phyloP scores from a whole-genome alignment of 2,113 vertebrate species.

The Chelonoidis abingdonii region DNA sequence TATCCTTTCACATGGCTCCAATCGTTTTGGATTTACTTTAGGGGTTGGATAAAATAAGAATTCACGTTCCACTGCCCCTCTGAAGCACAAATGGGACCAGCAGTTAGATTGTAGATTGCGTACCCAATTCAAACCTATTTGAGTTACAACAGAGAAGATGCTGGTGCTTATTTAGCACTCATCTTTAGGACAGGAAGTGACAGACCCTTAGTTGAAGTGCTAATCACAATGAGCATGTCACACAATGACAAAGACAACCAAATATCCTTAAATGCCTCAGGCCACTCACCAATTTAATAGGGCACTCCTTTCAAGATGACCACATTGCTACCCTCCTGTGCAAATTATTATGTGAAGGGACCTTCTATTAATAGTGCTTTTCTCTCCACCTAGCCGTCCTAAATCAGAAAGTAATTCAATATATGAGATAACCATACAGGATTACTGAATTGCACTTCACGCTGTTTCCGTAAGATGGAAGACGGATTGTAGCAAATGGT shows the following conservation, averaged over 20 bases:
- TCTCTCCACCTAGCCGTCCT: neutral
- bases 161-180: neutral
- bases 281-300: neutral
- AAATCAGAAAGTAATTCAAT: neutral
- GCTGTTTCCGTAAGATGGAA: neutral
- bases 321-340: neutral
- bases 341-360: accelerated
- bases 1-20: no score
- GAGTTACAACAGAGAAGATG: neutral
- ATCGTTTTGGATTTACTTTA: no score
- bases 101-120: no score
- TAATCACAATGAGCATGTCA: neutral
- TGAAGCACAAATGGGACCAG: no score
- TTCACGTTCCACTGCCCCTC: no score
- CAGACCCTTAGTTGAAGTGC: neutral
- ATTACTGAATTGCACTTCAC: accelerated
- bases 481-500: neutral
- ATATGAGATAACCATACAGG: neutral
- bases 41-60: no score
- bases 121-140: neutral
- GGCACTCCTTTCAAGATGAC: neutral
- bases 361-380: neutral
- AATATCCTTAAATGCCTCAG: neutral
- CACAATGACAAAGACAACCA: neutral
- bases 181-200: neutral